Conservation (phyloP, 1,140 invertebrate species). For the Drosophila nigromelanica region DNA sequence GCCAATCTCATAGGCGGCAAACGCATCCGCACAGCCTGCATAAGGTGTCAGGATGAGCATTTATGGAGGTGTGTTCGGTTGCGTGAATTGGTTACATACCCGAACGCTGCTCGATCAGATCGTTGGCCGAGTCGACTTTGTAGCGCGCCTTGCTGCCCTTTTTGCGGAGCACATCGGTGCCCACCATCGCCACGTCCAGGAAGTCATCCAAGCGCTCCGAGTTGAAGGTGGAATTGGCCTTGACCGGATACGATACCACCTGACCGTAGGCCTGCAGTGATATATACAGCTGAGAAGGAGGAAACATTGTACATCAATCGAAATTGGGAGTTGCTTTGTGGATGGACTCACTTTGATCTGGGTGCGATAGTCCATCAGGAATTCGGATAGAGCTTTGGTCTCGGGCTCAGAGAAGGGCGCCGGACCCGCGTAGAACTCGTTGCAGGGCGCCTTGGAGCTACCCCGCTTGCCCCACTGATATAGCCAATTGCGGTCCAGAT, state of each 20-base stretch:
- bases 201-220: constrained; percentile 75
- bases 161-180: constrained; percentile 73
- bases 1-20: constrained; percentile 88
- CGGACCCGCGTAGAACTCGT: constrained; percentile 91
- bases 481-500: constrained; percentile 90
- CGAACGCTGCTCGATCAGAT: constrained; percentile 75
- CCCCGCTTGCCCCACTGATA: constrained; percentile 89
- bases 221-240: constrained; percentile 73
- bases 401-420: constrained; percentile 94
- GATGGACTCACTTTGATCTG: constrained; percentile 86
- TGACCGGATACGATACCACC: constrained; percentile 87
- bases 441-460: constrained; percentile 90
- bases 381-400: constrained; percentile 88
- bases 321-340: background rate
- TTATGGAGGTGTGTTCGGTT: too few species aligned
- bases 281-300: constrained; percentile 86
- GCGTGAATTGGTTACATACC: constrained; percentile 47
- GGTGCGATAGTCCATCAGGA: constrained; percentile 86
- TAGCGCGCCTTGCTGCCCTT: constrained; percentile 77
- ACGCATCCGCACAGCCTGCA: constrained; percentile 88
- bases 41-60: background rate
- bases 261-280: constrained; percentile 93
- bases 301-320: background rate
- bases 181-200: constrained; percentile 80
- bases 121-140: constrained; percentile 79